Conservation (phyloP, 2,797 vertebrate species). For the Anguilla anguilla region DNA sequence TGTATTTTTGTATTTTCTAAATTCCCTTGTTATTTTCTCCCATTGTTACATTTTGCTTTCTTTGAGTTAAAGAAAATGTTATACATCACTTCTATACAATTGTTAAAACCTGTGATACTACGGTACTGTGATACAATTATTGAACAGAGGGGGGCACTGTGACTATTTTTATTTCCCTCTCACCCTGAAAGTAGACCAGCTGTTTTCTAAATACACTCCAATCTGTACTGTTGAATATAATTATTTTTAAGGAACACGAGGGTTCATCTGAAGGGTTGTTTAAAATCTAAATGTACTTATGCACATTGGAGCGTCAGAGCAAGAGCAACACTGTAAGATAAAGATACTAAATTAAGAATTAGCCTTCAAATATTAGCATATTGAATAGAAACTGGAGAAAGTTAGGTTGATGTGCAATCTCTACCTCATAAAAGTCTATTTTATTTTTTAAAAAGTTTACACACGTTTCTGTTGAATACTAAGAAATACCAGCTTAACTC, state of each 20-base stretch:
- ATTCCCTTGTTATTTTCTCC: not conserved
- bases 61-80: not conserved
- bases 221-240: conserved; percentile 45
- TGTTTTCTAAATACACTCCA: conserved; percentile 35
- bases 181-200: conserved; percentile 34
- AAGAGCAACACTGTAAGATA: not conserved
- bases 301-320: conserved; percentile 25
- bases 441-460: not conserved
- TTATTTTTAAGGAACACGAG: conserved; percentile 51
- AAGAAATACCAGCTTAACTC: not conserved
- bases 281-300: conserved; percentile 56
- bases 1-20: not conserved
- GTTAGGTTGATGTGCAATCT: not conserved
- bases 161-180: conserved; percentile 59
- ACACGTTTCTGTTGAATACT: not conserved
- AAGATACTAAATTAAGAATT: not conserved
- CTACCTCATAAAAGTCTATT: not conserved
- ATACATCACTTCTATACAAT: not conserved
- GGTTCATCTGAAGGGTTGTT: conserved; percentile 57
- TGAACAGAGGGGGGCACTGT: conserved; percentile 77
- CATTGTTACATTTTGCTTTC: not conserved
- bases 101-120: not conserved
- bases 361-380: not conserved
- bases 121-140: conserved; percentile 54
- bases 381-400: conserved; percentile 7